Evolutionary conservation across 2,113 vertebrate genomes (phyloP).

Genomic region (Dipodomys spectabilis): DNA sequence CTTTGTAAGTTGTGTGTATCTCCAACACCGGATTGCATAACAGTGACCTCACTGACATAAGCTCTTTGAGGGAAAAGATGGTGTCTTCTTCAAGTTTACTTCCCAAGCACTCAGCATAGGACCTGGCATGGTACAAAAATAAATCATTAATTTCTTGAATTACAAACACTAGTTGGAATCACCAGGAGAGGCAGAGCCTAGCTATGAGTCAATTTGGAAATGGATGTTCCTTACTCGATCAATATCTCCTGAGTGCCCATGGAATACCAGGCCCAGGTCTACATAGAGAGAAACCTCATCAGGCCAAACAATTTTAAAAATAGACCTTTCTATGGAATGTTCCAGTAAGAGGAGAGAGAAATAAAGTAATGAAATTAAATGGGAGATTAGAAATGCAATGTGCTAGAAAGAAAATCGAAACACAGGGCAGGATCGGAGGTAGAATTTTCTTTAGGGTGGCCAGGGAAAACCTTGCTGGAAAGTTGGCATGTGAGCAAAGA

Average conservation of each 20-base stretch:
- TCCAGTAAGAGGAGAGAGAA: background rate
- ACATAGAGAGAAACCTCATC: background rate
- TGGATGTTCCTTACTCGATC: background rate
- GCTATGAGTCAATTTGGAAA: too few species aligned
- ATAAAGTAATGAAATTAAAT: background rate
- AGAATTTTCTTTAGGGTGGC: background rate
- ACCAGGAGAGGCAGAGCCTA: background rate
- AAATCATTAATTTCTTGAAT: background rate
- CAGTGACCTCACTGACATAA: background rate
- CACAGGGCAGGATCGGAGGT: background rate
- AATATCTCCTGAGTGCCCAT: background rate
- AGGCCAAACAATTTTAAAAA: background rate
- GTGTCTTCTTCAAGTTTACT: background rate
- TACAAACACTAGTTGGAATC: background rate
- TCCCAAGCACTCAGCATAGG: background rate
- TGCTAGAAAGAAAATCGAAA: background rate
- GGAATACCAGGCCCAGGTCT: background rate
- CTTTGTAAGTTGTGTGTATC: background rate
- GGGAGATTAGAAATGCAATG: background rate
- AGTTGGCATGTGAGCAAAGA: background rate
- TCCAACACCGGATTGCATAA: background rate
- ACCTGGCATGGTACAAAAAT: background rate
- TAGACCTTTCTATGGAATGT: background rate
- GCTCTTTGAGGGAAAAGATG: background rate
- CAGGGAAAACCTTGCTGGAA: background rate